Percentiles rank a stretch among this genome's conserved stretches.
Evolutionary conservation across 2,113 vertebrate species (phyloP).

Genomic region (Hemicordylus capensis): DNA sequence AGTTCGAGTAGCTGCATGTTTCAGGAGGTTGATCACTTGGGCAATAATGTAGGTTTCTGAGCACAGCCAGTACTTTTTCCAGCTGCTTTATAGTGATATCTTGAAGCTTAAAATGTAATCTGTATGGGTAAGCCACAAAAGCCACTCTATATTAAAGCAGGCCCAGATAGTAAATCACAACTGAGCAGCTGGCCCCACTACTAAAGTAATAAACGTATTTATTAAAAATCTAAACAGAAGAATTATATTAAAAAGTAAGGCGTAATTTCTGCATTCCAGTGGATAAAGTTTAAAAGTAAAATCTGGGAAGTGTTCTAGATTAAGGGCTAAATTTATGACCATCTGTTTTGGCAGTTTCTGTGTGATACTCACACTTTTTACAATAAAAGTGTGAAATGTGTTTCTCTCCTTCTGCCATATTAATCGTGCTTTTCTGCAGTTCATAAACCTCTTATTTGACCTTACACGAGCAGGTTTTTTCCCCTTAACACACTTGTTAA

Average conservation of each 20-base stretch:
- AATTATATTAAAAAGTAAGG: constrained; percentile 70
- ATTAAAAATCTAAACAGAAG: constrained; percentile 71
- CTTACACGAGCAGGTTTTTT: constrained; percentile 43
- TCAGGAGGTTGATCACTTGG: constrained; percentile 51
- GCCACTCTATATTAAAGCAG: constrained; percentile 74
- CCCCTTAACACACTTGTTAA: constrained; percentile 56
- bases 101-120: constrained; percentile 76
- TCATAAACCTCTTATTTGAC: constrained; percentile 65
- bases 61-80: constrained; percentile 66
- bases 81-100: constrained; percentile 73
- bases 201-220: constrained; percentile 70
- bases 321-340: constrained; percentile 67
- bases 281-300: constrained; percentile 70
- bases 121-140: constrained; percentile 72
- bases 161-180: constrained; percentile 70
- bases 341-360: constrained; percentile 70
- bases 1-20: constrained; percentile 51
- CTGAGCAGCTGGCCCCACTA: constrained; percentile 69
- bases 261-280: constrained; percentile 60
- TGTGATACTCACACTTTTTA: constrained; percentile 65
- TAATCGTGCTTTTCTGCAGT: constrained; percentile 69
- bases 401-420: neutral
- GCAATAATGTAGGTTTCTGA: constrained; percentile 65
- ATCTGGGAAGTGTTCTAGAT: constrained; percentile 72
- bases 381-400: constrained; percentile 66